Base-by-base conservation (phyloP, 2,797 vertebrate genomes). In the Pampus argenteus region DNA sequence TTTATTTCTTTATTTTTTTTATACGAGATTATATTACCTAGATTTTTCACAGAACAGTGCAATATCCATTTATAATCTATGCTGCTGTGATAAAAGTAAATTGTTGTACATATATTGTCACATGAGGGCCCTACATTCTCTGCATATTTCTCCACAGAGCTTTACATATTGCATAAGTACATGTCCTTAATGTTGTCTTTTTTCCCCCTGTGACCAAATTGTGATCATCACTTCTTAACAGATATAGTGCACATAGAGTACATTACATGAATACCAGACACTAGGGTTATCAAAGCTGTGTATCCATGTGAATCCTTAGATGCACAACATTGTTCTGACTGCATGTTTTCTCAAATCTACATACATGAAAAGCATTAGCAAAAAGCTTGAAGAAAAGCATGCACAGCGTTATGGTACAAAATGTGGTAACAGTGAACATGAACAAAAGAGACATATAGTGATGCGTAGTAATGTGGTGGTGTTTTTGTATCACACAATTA, bases 111-210 rank as follows among this genome's bases (percentile, higher is more conserved):
- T 82, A 71, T 70, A 82, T 69, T 77, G 73, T 74, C 61, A 78
- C 70, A 78, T 48, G 74, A 86, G 72, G 76, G 74, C 70, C 22
- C 45, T 59, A 44, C 48, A 76, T 58, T 78, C 57, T 66, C 55
- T 65, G 42, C 52, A 73, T 76, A 81, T 81, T 76, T 71, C 78
- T 79, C 70, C 38, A 48, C 70, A 73, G 71, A 76, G 79, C 70
- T 63, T 82, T 89, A 69, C 81, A 88, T 89, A 83, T 87, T 91
- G 73, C 55, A 84, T 88, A 78, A 91, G 69, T 57, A 68, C 77
- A 88, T 55, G 85, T 79, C 29, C 68, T 82, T 82, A 75, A 78
- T 77, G 71, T 52, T 82, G 74, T 68, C 51, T 86, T 61, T 61
- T 25, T 66, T 85, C 74, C 59, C 59, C 81, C 42, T 28, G 60